Base-by-base conservation (phyloP, 2,113 vertebrate genomes). In the Chauna torquata region DNA sequence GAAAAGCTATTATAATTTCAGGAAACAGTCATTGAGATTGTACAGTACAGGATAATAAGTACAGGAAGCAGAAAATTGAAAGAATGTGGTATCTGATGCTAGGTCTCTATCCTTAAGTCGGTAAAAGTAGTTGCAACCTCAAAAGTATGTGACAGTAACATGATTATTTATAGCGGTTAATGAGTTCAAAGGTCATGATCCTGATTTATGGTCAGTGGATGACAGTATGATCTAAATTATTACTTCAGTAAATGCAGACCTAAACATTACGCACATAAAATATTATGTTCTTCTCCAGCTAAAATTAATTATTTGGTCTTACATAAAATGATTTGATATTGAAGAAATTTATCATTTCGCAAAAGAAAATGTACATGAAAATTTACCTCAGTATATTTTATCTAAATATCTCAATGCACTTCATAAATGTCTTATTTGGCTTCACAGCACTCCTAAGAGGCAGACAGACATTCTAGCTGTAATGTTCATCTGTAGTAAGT, bases 91-190 rank as follows among this genome's bases (percentile, higher is more conserved):
- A 81, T 58, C 42, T 64, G 64, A 77, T 6, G 38, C 76, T 45
- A 71, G 24, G 30, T 85, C 28, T 55, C 36, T 52, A 22, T 58
- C 8, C 45, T 76, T 40, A 84, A 80, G 34, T 42, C 68, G 34
- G 9, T 79, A 12, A 69, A 94, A 78, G 38, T 36, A 82, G 20
- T 22, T 58, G 30, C 45, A 92, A 30, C 75, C 45, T 85, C 62
- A 86, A 36, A 94, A 96, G 8, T 24, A 40, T 11, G 12, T 47
- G 76, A 70, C 8, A 15, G 40, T n/a, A 85, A 62, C 13, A 47
- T 42, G 36, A 42, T 91, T 92, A 77, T 92, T 94, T 91, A 81
- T n/a, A 91, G 72, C 22, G 77, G 27, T 50, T 86, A 83, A 88
- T 68, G 57, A 89, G 32, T 82, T 86, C n/a, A 62, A 86, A 82